Evolutionary conservation across 2,797 vertebrate species (phyloP).

Genomic region (Prionace glauca): DNA sequence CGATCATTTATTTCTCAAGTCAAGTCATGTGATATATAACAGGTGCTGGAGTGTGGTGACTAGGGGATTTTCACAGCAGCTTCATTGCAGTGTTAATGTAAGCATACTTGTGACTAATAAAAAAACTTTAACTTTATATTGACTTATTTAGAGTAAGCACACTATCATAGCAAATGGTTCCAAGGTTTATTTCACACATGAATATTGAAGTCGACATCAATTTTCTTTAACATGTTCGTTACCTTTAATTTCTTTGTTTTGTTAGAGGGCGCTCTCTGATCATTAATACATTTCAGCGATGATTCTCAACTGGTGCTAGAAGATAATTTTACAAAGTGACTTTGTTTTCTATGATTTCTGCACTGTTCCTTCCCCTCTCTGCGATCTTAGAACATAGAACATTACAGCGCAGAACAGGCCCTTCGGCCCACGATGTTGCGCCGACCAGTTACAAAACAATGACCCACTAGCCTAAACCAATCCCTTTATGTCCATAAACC

Average conservation of each 20-base stretch:
- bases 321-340: not conserved
- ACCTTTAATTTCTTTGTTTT: not conserved
- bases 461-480: too few relatives aligned
- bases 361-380: not conserved
- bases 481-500: too few relatives aligned
- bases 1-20: not conserved
- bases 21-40: not conserved
- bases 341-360: not conserved
- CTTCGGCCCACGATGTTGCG: too few relatives aligned
- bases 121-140: too few relatives aligned
- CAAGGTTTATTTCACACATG: not conserved
- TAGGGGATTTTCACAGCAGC: too few relatives aligned
- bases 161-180: not conserved
- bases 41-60: too few relatives aligned
- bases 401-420: too few relatives aligned
- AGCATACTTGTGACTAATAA: too few relatives aligned
- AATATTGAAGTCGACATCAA: not conserved
- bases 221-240: not conserved
- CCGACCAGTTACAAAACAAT: too few relatives aligned
- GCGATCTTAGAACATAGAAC: too few relatives aligned
- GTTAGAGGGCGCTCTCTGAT: not conserved
- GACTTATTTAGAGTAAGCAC: not conserved
- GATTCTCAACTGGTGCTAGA: not conserved
- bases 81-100: too few relatives aligned
- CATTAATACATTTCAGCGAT: not conserved